Base-by-base conservation (phyloP, 2,888 invertebrate species). In the Hermaeophaga mercurialis region DNA sequence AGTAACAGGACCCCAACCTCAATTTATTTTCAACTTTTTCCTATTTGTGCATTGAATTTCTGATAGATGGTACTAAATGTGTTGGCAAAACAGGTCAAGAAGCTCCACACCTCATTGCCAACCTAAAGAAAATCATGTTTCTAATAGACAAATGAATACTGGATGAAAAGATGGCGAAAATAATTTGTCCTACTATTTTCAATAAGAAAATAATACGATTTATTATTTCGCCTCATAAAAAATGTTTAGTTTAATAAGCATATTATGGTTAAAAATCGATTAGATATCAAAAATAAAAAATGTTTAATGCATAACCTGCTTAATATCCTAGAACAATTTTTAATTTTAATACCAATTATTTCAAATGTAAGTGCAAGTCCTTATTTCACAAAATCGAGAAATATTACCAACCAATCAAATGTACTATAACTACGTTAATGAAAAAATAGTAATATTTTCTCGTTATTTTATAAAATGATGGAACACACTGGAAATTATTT, bases 51-150 rank as follows among this genome's bases (percentile, higher is more conserved):
- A n/a, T n/a, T n/a, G n/a, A n/a, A n/a, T n/a, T n/a, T n/a, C n/a
- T n/a, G n/a, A n/a, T n/a, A 28, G 28, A 2, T 28, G 22, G 28
- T 28, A 22, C n/a, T 9, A 28, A 33, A 12, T 15, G 15, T 62
- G 59, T 58, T 59, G 62, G 59, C 62, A 54, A 50, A 56, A 47
- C 54, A 57, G 56, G 47, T 39, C 47, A 44, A 58, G 54, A 55
- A 58, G 52, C 59, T 46, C 41, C 38, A 44, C 17, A 61, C 59
- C 52, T 54, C 58, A 62, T 58, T 63, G 66, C 64, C 66, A 64
- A 64, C 64, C 64, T 66, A 63, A 38, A 59, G 61, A 62, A 65
- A 64, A 63, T 62, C 38, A 54, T 57, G 50, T 54, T 57, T 59
- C 58, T 33, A 5, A 34, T 52, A 52, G 1, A 43, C 18, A 43